These are phyloP conservation scores for Triplophysa rosa DNA, from an alignment of 2,113 vertebrate species.

Conservation along the genomic window DNA sequence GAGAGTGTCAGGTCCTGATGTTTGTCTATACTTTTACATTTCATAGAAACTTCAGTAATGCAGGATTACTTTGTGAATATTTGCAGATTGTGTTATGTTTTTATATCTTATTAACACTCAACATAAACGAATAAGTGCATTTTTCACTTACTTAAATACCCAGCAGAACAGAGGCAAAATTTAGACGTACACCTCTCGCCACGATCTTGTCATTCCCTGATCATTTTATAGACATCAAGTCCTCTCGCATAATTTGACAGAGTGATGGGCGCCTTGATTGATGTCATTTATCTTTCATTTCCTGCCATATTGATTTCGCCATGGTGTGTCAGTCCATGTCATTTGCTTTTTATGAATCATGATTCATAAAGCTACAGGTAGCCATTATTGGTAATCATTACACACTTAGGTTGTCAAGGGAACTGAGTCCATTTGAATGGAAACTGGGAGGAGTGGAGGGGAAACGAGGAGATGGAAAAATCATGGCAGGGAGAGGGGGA, in stretches of 20 bases:
- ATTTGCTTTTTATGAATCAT: constrained; percentile 56
- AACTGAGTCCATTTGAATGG: constrained; percentile 47
- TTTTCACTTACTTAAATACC: background rate
- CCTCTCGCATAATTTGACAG: constrained; percentile 47
- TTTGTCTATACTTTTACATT: background rate
- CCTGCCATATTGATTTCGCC: constrained; percentile 48
- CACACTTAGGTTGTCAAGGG: constrained; percentile 56
- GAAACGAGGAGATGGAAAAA: constrained; percentile 35
- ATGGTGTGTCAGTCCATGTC: constrained; percentile 44
- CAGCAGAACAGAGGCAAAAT: background rate
- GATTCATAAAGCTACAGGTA: constrained; percentile 53
- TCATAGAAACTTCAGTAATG: background rate
- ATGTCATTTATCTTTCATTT: constrained; percentile 55
- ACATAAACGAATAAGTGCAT: background rate
- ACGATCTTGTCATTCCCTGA: constrained; percentile 28
- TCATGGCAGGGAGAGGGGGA: constrained; percentile 27
- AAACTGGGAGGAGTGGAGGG: constrained; percentile 28
- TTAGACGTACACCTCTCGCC: background rate
- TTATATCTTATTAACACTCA: background rate
- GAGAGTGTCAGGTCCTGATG: background rate
- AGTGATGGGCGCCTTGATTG: constrained; percentile 48
- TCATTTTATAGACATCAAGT: constrained; percentile 44
- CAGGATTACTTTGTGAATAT: background rate
- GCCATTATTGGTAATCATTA: constrained; percentile 58
- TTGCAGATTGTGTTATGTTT: background rate